Conservation (phyloP, 2,888 invertebrate genomes). For the Heteropelma amictum region DNA sequence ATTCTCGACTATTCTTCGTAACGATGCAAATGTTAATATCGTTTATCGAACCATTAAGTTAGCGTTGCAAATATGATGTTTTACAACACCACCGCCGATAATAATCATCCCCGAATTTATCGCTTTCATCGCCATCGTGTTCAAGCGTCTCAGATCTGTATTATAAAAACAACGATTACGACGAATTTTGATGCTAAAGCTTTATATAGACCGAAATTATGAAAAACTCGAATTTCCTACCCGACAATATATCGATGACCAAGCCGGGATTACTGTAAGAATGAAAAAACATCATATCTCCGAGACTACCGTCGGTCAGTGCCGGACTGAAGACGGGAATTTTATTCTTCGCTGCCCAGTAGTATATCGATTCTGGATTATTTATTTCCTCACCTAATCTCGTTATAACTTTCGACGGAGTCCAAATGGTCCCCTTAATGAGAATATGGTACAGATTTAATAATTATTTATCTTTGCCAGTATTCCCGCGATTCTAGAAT, state of each 20-base stretch:
- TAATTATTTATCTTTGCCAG: background rate
- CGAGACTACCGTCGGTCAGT: slow-evolving; percentile 97
- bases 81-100: slow-evolving; percentile 96
- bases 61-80: slow-evolving; percentile 99
- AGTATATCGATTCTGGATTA: slow-evolving; percentile 94
- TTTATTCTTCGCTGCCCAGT: slow-evolving; percentile 97
- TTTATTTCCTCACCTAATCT: slow-evolving; percentile 94
- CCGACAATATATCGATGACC: slow-evolving; percentile 93
- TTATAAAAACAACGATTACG: too few species aligned
- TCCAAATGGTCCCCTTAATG: slow-evolving; percentile 86
- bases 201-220: background rate
- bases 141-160: slow-evolving; percentile 91
- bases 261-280: slow-evolving; percentile 95
- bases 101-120: slow-evolving; percentile 97
- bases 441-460: too few species aligned
- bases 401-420: slow-evolving; percentile 92
- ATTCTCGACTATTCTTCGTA: background rate
- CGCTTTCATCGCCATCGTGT: slow-evolving; percentile 96
- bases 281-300: slow-evolving; percentile 99
- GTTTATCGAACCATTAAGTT: slow-evolving; percentile 91
- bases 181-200: too few species aligned
- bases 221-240: slow-evolving; percentile 72
- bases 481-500: background rate
- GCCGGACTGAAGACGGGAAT: slow-evolving; percentile 99
- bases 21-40: background rate